Percentiles rank a stretch among this genome's conserved stretches.
These are phyloP conservation scores for Drosophila nr. medialis DNA, from an alignment of 2,888 invertebrate species.

Conservation along the genomic window DNA sequence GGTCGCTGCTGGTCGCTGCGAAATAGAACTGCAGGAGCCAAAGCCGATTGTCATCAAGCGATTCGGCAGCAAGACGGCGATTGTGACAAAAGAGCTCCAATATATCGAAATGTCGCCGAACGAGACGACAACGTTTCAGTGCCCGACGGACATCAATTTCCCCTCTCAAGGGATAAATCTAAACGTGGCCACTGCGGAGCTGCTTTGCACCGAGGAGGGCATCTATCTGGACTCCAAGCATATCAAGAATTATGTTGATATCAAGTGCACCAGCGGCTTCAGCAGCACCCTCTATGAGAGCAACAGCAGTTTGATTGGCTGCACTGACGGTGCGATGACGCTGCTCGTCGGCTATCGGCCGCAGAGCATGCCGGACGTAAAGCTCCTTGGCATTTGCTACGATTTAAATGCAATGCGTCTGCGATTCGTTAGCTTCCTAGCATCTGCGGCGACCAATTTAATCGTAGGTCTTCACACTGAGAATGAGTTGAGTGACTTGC, in stretches of 20 bases:
- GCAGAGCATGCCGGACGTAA: conserved; percentile 13
- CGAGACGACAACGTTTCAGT: conserved; percentile 36
- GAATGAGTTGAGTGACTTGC: conserved; percentile 19
- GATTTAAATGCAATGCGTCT: conserved; percentile 27
- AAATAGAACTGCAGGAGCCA: not conserved
- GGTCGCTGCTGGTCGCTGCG: conserved; percentile 1
- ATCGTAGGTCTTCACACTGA: conserved; percentile 3
- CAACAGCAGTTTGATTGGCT: conserved; percentile 30
- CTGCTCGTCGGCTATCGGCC: conserved; percentile 39
- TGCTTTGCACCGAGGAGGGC: conserved; percentile 13
- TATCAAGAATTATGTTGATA: fast-evolving
- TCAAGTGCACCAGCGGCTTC: conserved; percentile 6
- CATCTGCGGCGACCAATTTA: conserved; percentile 15
- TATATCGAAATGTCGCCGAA: conserved; percentile 1
- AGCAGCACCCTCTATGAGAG: conserved; percentile 39
- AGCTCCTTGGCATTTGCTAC: conserved; percentile 43
- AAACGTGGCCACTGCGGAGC: conserved; percentile 3
- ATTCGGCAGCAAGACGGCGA: conserved; percentile 43
- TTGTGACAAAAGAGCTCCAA: not conserved
- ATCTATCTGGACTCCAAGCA: not conserved
- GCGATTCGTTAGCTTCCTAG: conserved; percentile 39
- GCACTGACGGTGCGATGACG: conserved; percentile 33
- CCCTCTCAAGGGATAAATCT: not conserved
- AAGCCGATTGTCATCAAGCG: conserved; percentile 37
- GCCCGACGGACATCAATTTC: conserved; percentile 11